Evolutionary conservation across 2,113 vertebrate species (phyloP).

Genomic region (Pagrus major): DNA sequence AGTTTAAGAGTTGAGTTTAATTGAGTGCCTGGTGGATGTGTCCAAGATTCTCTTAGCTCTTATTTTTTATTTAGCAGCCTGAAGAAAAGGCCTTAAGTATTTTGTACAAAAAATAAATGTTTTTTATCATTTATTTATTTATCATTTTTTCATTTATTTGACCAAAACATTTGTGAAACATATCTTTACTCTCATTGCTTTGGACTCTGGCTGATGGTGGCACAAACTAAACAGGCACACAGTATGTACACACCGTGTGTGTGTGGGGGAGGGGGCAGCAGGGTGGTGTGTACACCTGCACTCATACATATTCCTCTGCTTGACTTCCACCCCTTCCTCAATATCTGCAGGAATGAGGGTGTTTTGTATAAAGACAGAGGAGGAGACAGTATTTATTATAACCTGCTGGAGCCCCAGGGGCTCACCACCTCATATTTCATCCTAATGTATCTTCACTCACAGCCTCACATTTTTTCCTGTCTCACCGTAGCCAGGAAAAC

Average conservation of each 20-base stretch:
- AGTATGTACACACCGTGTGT: not conserved
- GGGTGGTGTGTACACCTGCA: conserved; percentile 1
- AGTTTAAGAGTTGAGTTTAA: not conserved
- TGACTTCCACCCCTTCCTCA: conserved; percentile 55
- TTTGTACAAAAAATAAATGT: not conserved
- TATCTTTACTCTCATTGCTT: not conserved
- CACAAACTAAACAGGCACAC: conserved; percentile 18
- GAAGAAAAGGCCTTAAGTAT: not conserved
- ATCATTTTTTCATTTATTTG: not conserved
- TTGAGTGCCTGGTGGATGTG: conserved; percentile 4
- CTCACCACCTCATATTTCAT: conserved; percentile 77
- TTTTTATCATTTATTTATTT: not conserved
- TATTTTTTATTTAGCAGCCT: not conserved
- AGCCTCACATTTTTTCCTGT: conserved; percentile 40
- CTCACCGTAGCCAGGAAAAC: conserved; percentile 53
- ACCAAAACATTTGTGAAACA: not conserved
- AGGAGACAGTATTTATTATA: conserved; percentile 76
- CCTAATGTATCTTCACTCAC: conserved; percentile 73
- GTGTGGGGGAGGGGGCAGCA: not conserved
- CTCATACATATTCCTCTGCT: conserved; percentile 50
- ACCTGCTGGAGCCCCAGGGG: conserved; percentile 57
- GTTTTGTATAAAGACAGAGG: conserved; percentile 73
- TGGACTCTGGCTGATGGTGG: not conserved
- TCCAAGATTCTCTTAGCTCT: not conserved
- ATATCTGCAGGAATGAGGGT: conserved; percentile 63